Conservation (phyloP, 2,888 invertebrate species). For the Phragmatobia fuliginosa region DNA sequence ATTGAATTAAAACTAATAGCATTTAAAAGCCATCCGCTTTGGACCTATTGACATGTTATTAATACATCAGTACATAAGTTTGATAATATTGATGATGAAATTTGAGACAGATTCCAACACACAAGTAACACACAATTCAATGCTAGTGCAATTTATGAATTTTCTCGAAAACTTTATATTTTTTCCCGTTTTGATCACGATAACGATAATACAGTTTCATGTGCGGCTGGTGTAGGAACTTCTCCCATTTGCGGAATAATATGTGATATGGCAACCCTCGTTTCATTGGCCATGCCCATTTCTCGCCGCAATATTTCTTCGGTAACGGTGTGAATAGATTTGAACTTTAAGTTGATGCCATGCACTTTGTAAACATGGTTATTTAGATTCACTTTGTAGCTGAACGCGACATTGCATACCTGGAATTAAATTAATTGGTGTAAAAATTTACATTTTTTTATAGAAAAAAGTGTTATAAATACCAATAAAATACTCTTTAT, state of each 20-base stretch:
- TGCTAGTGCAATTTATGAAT: not conserved
- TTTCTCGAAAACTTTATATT: not conserved
- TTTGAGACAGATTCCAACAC: not conserved
- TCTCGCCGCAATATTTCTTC: conserved; percentile 77
- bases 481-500: not conserved
- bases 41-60: not conserved
- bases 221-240: conserved; percentile 72
- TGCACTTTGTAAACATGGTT: conserved; percentile 83
- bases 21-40: not conserved
- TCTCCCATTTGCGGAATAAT: conserved; percentile 73
- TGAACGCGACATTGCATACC: conserved; percentile 84
- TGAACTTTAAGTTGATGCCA: conserved; percentile 82
- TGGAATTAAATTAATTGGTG: conserved; percentile 49
- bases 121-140: no score
- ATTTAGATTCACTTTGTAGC: conserved; percentile 84
- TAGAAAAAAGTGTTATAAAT: not conserved
- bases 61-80: not conserved
- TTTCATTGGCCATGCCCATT: conserved; percentile 72
- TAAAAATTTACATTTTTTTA: not conserved
- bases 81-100: not conserved
- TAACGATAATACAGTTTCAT: conserved; percentile 67
- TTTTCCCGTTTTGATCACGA: conserved; percentile 25
- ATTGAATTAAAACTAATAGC: not conserved
- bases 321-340: conserved; percentile 81
- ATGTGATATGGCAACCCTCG: conserved; percentile 70